phyloP scores from a whole-genome alignment of 2,113 vertebrate species.

The Saccopteryx bilineata region DNA sequence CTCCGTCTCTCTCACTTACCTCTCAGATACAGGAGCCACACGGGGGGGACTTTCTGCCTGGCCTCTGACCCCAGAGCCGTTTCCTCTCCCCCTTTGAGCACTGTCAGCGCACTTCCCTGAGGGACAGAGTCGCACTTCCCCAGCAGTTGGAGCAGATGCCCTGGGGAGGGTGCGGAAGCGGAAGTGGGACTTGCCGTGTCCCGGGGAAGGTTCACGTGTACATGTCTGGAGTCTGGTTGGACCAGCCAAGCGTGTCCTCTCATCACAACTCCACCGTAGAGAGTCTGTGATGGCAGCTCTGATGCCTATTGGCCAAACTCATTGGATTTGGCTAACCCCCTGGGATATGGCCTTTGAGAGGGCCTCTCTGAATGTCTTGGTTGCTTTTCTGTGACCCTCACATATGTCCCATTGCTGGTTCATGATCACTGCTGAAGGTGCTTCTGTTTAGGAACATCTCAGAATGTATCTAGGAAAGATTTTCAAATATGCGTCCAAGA shows the following conservation, averaged over 20 bases:
- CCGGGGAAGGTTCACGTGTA: accelerated
- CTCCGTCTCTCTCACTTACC: background rate
- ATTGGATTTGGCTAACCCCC: background rate
- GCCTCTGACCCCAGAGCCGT: background rate
- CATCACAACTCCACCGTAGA: background rate
- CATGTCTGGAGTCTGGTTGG: background rate
- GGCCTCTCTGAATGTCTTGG: background rate
- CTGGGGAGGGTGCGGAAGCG: background rate
- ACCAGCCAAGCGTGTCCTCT: background rate
- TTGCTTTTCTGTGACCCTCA: background rate
- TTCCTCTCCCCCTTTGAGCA: background rate
- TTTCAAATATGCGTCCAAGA: background rate
- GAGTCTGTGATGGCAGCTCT: background rate
- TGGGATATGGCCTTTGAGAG: background rate
- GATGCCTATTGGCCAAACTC: background rate
- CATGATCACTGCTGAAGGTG: background rate
- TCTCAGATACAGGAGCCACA: background rate
- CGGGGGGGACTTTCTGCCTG: background rate
- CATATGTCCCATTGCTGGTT: background rate
- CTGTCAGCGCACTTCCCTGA: background rate
- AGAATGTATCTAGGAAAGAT: background rate
- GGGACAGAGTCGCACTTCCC: background rate
- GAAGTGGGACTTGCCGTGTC: background rate
- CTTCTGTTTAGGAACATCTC: slow-evolving; percentile 8
- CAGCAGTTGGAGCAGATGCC: background rate